Base-by-base conservation (phyloP, 2,797 vertebrate genomes). In the Lutjanus campechanus region DNA sequence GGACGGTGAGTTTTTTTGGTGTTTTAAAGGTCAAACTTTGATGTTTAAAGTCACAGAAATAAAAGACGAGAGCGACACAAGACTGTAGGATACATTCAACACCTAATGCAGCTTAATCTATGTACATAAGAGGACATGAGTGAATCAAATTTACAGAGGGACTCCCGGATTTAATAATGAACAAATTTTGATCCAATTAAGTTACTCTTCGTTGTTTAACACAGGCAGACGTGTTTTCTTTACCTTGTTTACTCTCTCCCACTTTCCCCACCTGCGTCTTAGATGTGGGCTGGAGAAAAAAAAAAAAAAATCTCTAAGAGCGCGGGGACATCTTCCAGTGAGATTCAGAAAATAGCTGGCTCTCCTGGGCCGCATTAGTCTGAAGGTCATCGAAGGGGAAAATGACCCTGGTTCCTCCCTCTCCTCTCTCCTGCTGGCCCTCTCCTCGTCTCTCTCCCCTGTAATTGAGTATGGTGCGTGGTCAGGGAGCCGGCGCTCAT, bases 361-460 rank as follows among this genome's bases (percentile, higher is more conserved):
- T 93, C 92, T 92, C 94, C 85, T 90, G 90, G 90, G 93, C 84
- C 83, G 85, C 93, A 93, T 95, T 94, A 95, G 89, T 86, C 85
- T 92, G 93, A 95, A 95, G 95, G 95, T 95, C 95, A 94, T 64
- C 69, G 85, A 92, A 92, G 88, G 91, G 79, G 91, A 92, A 93
- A 93, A 92, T 89, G 89, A 90, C 91, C 90, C 91, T 1, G 73
- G 76, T 85, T 73, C 85, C 90, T 85, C 88, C 88, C 86, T 79
- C 82, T 76, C 81, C 76, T 82, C 85, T 70, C 88, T 81, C 86
- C 89, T 81, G 80, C 88, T 82, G 88, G 83, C 80, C 81, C 84
- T 81, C 89, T 89, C 81, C 69, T 76, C 77, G 55, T 85, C 85
- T 87, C 89, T 77, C 85, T 84, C 79, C 85, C 78, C 92, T 90